These are phyloP conservation scores for Pseudotriccus pelzelni DNA, from an alignment of 2,797 vertebrate species.

Conservation along the genomic window DNA sequence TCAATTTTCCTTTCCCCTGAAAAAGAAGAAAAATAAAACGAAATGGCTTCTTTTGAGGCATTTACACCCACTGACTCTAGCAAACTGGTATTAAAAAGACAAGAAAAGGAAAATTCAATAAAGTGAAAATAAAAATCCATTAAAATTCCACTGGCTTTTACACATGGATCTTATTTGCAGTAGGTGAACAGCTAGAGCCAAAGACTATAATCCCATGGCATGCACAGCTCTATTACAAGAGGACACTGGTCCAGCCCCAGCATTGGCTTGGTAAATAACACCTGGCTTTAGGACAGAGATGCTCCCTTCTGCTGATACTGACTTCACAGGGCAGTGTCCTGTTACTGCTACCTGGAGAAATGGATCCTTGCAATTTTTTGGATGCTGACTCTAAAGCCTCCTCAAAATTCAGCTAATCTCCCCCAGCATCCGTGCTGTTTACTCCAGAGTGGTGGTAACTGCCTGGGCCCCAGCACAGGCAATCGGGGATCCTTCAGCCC, in stretches of 20 bases:
- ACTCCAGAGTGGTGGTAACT: neutral
- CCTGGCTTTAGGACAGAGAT: neutral
- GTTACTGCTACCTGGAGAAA: neutral
- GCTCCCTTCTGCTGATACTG: neutral
- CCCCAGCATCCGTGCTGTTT: rapidly evolving
- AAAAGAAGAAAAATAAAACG: neutral
- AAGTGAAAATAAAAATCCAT: conserved; percentile 14
- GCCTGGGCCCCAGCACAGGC: neutral
- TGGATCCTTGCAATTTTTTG: neutral
- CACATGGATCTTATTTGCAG: neutral
- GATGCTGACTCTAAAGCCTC: neutral
- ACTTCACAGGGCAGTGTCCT: neutral
- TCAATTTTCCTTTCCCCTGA: neutral
- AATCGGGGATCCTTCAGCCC: neutral
- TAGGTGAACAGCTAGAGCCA: neutral
- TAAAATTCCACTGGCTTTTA: neutral
- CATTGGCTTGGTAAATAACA: neutral
- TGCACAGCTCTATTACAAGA: neutral
- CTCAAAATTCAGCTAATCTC: neutral
- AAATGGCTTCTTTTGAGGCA: neutral
- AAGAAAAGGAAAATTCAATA: neutral
- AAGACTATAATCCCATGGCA: neutral
- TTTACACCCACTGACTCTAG: neutral
- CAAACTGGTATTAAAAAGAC: neutral
- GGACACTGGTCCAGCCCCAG: neutral